Conservation (phyloP, 2,888 invertebrate species). For the Acleris holmiana region DNA sequence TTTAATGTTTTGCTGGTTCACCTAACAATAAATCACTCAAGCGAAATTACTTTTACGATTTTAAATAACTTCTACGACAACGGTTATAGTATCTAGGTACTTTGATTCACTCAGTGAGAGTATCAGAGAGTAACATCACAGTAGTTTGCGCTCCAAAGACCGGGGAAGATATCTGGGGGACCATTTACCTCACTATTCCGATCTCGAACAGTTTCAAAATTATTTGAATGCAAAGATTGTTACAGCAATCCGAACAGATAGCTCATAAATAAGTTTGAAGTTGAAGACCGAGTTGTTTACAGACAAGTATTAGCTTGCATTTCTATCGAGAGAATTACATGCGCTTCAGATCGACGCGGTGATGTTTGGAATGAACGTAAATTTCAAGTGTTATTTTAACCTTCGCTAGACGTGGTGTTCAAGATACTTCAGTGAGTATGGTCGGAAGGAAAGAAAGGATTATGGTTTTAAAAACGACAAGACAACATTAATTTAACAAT, state of each 20-base stretch:
- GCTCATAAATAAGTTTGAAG: conserved; percentile 16
- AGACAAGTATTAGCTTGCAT: neutral
- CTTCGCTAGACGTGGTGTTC: neutral
- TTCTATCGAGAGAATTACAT: neutral
- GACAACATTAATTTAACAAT: no score
- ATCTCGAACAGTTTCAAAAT: conserved; percentile 4
- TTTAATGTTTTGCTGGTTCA: no score
- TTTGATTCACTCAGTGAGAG: no score
- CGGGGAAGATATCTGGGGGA: conserved; percentile 4
- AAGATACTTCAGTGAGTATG: neutral
- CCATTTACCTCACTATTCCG: conserved; percentile 12
- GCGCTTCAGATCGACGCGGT: conserved; percentile 1
- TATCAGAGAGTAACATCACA: neutral
- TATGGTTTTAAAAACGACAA: no score
- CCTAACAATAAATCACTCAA: no score
- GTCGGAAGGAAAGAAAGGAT: no score
- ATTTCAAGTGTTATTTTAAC: neutral
- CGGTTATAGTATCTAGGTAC: no score
- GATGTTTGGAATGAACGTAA: neutral
- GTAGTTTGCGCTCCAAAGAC: conserved; percentile 11
- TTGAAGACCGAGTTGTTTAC: conserved; percentile 8
- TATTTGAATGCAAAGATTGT: conserved; percentile 19
- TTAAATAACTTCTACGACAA: no score
- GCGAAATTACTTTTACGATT: no score
- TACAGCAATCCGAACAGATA: conserved; percentile 9